Percentiles rank a stretch among this genome's conserved stretches.
Evolutionary conservation across 2,113 vertebrate species (phyloP).

Genomic region (Cyphotilapia sp.): DNA sequence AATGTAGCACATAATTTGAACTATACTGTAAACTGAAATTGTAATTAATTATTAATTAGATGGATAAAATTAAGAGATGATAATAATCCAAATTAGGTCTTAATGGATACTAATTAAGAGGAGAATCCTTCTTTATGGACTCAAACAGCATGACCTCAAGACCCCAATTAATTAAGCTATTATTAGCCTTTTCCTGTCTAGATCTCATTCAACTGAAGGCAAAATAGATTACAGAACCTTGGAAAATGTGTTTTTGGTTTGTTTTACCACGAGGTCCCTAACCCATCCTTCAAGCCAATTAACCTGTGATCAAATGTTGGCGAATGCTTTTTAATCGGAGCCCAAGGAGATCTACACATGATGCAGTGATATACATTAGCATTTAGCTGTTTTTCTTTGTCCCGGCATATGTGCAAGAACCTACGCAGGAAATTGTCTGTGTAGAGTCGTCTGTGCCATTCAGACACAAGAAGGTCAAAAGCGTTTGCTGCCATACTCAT

Average conservation of each 20-base stretch:
- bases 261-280: conserved; percentile 25
- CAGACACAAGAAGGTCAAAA: background rate
- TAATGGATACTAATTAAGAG: conserved; percentile 74
- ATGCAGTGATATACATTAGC: conserved; percentile 61
- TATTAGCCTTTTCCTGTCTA: conserved; percentile 54
- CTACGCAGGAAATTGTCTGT: background rate
- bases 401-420: background rate
- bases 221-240: background rate
- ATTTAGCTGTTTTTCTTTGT: background rate
- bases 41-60: conserved; percentile 74
- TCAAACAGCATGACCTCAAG: conserved; percentile 66
- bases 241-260: conserved; percentile 28
- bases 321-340: conserved; percentile 50
- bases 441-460: background rate
- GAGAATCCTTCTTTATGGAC: conserved; percentile 63
- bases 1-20: conserved; percentile 81
- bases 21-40: conserved; percentile 18
- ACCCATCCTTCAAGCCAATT: conserved; percentile 53
- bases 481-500: background rate
- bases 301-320: conserved; percentile 44
- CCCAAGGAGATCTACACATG: background rate
- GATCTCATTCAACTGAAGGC: conserved; percentile 25
- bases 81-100: conserved; percentile 69
- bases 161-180: conserved; percentile 79
- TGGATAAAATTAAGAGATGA: conserved; percentile 72